Conservation (phyloP, 1,140 invertebrate species). For the Halesus radiatus region DNA sequence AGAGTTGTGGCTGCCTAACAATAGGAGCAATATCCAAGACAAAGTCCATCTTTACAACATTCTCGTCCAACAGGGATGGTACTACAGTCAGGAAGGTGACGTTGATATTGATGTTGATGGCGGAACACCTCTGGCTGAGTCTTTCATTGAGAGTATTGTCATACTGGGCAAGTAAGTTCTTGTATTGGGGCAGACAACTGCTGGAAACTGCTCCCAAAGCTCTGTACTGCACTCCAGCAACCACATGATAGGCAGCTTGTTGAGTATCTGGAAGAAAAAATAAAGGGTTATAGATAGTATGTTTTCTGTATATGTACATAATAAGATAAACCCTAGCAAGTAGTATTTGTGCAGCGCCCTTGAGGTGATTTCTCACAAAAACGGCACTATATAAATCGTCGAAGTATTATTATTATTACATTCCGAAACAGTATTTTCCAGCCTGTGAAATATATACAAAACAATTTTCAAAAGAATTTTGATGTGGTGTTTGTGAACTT, state of each 20-base stretch:
- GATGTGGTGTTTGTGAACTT: conserved; percentile 58
- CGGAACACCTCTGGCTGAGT: conserved; percentile 92
- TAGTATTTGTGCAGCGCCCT: too few species aligned
- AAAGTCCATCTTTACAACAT: conserved; percentile 90
- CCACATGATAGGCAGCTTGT: conserved; percentile 93
- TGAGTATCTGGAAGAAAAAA: conserved; percentile 80
- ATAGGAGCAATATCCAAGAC: conserved; percentile 89
- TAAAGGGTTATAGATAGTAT: background rate
- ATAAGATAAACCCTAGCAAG: too few species aligned
- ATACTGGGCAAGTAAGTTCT: conserved; percentile 85
- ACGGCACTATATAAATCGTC: too few species aligned
- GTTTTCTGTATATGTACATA: too few species aligned
- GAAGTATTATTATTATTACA: too few species aligned
- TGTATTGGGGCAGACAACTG: conserved; percentile 88
- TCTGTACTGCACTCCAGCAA: conserved; percentile 89
- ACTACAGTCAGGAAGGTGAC: conserved; percentile 89
- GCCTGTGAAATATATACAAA: too few species aligned
- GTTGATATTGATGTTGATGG: conserved; percentile 95
- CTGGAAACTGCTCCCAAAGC: conserved; percentile 89
- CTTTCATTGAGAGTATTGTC: conserved; percentile 85
- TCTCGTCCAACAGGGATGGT: conserved; percentile 84
- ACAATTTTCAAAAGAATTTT: too few species aligned
- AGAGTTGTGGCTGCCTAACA: conserved; percentile 89
- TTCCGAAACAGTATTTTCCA: too few species aligned
- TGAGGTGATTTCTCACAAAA: too few species aligned